Evolutionary conservation across 2,113 vertebrate genomes (phyloP), one percentile per base, ranked within the genome.

Genomic region (Lates calcarifer): DNA sequence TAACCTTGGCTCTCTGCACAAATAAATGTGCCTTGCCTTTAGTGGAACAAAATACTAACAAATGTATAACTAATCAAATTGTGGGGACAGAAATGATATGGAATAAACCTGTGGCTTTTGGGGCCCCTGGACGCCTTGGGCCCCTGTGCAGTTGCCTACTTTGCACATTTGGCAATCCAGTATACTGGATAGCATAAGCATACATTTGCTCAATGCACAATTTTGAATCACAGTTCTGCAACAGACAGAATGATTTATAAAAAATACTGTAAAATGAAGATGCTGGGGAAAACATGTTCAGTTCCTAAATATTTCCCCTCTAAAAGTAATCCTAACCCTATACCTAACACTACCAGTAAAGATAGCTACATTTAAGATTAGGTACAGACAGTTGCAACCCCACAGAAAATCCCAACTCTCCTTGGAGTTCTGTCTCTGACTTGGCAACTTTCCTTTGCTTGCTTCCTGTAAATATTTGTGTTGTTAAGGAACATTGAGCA

Each of bases 381-480:
- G 56, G 49, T 29, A 47, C 64, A 33, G 14, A 17, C 10, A 20
- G 29, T 57, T 65, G 28, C 33, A 53, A 31, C 17, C 53, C 28
- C 65, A 20, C 14, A 51, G 41, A 70, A 55, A 43, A 18, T 7
- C 45, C 26, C 14, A 61, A 35, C 26, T 67, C 43, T 65, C 71
- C 51, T 29, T 18, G 26, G 31, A 70, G 49, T 43, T 60, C 56
- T 67, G 79, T 70, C 37, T 33, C 28, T 47, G 29, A 58, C 47
- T 49, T 72, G 53, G 47, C 31, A 26, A 43, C 35, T 74, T 56
- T 56, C 62, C 62, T 62, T 22, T 53, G 15, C 49, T 65, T 41
- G 57, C 77, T 83, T 87, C 26, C 56, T 81, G 70, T 81, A 87
- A 87, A 90, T 87, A 84, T 91, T 84, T 91, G 72, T 74, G 64